These are phyloP conservation scores for Leucophenga montana DNA, from an alignment of 2,888 invertebrate species.

Conservation along the genomic window DNA sequence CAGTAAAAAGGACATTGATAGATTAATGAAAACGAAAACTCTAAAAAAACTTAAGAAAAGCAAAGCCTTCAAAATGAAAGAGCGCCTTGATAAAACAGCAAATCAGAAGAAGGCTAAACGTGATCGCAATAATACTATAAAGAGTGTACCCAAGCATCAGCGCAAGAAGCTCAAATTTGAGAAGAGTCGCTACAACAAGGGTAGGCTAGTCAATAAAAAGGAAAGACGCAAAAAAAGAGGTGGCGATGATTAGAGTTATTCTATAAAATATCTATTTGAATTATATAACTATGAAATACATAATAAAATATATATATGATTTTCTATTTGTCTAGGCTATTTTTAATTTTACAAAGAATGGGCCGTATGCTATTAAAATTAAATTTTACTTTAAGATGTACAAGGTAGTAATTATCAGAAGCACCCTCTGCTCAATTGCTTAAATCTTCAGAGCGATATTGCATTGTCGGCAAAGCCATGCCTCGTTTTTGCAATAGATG, in stretches of 20 bases:
- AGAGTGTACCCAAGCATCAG: constrained; percentile 67
- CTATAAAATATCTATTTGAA: too few species aligned
- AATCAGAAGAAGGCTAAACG: constrained; percentile 80
- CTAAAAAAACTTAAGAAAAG: constrained; percentile 84
- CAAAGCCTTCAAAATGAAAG: constrained; percentile 84
- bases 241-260: constrained; percentile 40
- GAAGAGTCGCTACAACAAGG: constrained; percentile 58
- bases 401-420: too few species aligned
- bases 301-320: too few species aligned
- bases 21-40: constrained; percentile 80
- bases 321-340: too few species aligned
- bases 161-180: constrained; percentile 63
- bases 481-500: too few species aligned
- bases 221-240: constrained; percentile 52
- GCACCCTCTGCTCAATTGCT: too few species aligned
- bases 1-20: constrained; percentile 81
- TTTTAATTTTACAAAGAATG: too few species aligned
- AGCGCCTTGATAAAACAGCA: constrained; percentile 79
- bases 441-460: too few species aligned
- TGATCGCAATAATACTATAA: constrained; percentile 65
- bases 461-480: too few species aligned
- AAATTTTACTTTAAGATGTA: too few species aligned
- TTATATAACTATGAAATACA: too few species aligned
- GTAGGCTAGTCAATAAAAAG: constrained; percentile 64
- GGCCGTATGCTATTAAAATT: too few species aligned